Evolutionary conservation across 2,113 vertebrate genomes (phyloP).

Genomic region (Anhinga rufa): DNA sequence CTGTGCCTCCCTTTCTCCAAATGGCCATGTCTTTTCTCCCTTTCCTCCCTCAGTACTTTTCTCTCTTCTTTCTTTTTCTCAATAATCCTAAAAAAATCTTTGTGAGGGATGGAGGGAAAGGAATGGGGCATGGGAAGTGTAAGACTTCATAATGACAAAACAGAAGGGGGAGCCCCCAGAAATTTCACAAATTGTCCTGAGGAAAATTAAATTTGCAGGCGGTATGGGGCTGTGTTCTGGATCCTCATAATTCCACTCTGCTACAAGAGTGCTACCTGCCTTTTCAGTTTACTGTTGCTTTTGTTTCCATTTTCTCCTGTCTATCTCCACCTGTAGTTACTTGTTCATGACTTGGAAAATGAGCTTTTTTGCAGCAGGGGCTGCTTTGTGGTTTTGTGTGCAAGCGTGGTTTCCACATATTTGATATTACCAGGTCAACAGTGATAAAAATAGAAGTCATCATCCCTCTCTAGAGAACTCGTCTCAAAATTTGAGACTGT

Average conservation of each 20-base stretch:
- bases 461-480: background rate
- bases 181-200: background rate
- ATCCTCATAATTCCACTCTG: background rate
- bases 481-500: background rate
- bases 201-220: background rate
- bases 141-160: background rate
- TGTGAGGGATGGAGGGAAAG: background rate
- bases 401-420: background rate
- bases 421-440: background rate
- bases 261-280: background rate
- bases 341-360: background rate
- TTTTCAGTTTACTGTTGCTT: background rate
- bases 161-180: background rate
- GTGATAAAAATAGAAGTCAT: background rate
- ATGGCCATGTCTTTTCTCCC: background rate
- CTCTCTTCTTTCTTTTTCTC: background rate
- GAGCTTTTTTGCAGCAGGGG: background rate
- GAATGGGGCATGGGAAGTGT: background rate
- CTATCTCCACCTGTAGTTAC: background rate
- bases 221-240: background rate
- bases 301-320: background rate
- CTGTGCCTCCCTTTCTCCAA: background rate
- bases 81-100: background rate
- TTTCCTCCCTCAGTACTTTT: background rate
- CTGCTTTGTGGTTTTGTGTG: background rate